Percentiles rank a stretch among this genome's conserved stretches.
Evolutionary conservation across 2,113 vertebrate genomes (phyloP).

Genomic region (Chunga burmeisteri): DNA sequence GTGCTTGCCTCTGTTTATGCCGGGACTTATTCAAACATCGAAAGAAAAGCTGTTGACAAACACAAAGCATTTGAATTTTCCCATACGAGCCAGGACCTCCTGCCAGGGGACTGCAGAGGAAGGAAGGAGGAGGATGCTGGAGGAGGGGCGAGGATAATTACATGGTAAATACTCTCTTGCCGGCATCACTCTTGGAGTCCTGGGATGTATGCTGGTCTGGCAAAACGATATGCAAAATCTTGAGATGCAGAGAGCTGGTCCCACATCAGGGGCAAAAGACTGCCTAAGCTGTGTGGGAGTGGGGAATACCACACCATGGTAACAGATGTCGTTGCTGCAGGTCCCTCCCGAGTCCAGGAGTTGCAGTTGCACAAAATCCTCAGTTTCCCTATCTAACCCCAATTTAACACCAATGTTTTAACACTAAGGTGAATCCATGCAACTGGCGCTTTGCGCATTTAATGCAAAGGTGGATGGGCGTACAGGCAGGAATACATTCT

Average conservation of each 20-base stretch:
- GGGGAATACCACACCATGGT: accelerated
- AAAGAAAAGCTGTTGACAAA: background rate
- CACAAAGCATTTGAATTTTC: background rate
- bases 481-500: background rate
- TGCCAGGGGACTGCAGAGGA: background rate
- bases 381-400: background rate
- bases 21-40: background rate
- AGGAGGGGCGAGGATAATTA: background rate
- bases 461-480: accelerated
- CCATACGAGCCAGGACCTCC: background rate
- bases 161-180: background rate
- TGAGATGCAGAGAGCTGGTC: background rate
- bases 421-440: background rate
- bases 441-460: background rate
- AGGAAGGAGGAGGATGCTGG: background rate
- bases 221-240: background rate
- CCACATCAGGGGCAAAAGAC: background rate
- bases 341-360: background rate
- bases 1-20: background rate
- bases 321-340: background rate
- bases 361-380: background rate
- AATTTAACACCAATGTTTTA: background rate
- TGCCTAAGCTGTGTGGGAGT: background rate
- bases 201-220: background rate
- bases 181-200: background rate